Evolutionary conservation across 1,140 invertebrate genomes (phyloP), one percentile per base, ranked within the genome.

Genomic region (Sarcophaga bullata): DNA sequence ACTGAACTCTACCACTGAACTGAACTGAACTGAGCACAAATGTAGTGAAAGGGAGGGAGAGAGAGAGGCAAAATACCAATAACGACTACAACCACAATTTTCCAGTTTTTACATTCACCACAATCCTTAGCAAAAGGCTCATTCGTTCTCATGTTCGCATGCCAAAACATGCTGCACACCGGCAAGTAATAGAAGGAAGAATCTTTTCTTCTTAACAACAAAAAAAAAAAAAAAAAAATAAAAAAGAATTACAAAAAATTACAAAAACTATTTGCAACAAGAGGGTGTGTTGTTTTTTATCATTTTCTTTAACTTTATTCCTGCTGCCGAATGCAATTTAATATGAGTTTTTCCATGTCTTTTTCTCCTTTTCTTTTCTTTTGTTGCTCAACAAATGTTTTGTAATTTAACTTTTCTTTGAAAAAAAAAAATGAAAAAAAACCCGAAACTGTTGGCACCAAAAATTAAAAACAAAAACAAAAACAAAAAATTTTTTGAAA

Each of bases 51-150:
- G 25, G 4, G 25, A 37, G 25, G 4, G 25, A 37, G 1, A 37
- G 25, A 37, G 1, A 37, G 17, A 68, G 19, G 19, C 62, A 37
- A 37, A 37, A 68, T 68, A 68, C 62, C 62, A 68, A 19, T 68
- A 68, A 68, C 19, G 62, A 17, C 17, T 19, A 68, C 10, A 68
- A 68, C 62, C 62, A 68, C 62, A 68, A 25, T 68, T 68, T 68
- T 68, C 54, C 13, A 68, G 62, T n/a, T 19, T 37, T 37, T 68
- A 58, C 7, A 19, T 68, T 19, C 8, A 68, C 62, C 62, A 19
- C 62, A 68, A 68, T 68, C 62, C 62, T 6, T 68, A 19, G 17
- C n/a, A 68, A 15, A 37, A 58, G 15, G 54, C 54, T 58, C 54
- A 15, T 13, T 58, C 54, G n/a, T 58, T 58, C 54, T 58, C 13